Percentiles rank a stretch among this genome's conserved stretches.
phyloP scores from a whole-genome alignment of 2,888 invertebrate species.

The Panorpa germanica region DNA sequence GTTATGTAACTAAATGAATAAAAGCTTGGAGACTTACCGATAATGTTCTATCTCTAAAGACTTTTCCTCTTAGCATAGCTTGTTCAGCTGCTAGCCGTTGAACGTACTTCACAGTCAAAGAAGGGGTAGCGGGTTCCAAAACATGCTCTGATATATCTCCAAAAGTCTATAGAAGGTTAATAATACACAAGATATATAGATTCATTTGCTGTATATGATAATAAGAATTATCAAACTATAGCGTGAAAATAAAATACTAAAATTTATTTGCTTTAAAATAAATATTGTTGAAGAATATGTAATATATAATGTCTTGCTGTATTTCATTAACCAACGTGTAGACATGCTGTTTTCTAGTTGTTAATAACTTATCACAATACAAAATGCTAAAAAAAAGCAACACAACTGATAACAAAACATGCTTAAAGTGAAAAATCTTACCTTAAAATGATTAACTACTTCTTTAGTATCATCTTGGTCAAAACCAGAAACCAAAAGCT shows the following conservation, averaged over 20 bases:
- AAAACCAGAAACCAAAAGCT: conserved; percentile 74
- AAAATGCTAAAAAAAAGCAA: neutral
- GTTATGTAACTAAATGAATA: conserved; percentile 12
- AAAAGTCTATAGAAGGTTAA: too few species aligned
- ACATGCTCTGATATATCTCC: conserved; percentile 75
- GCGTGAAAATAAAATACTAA: conserved; percentile 1
- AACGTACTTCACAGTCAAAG: conserved; percentile 22
- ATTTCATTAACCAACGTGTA: too few species aligned
- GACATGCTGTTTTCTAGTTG: too few species aligned
- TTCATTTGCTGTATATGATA: conserved; percentile 39
- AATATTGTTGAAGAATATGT: too few species aligned
- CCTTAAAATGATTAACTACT: conserved; percentile 67
- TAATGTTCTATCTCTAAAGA: conserved; percentile 57
- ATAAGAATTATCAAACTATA: conserved; percentile 4
- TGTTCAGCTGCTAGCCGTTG: conserved; percentile 24
- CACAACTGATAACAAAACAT: neutral
- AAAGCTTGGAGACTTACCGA: conserved; percentile 41
- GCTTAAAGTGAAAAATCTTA: conserved; percentile 24
- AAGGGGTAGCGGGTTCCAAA: conserved; percentile 48
- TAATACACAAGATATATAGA: too few species aligned
- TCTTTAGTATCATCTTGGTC: conserved; percentile 65
- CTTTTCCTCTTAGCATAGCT: conserved; percentile 23
- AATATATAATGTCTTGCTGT: too few species aligned
- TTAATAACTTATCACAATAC: too few species aligned
- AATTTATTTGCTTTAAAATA: too few species aligned